Conservation (phyloP, 53 echinoderm and acorn worm genomes). For the Patiria pectinifera region DNA sequence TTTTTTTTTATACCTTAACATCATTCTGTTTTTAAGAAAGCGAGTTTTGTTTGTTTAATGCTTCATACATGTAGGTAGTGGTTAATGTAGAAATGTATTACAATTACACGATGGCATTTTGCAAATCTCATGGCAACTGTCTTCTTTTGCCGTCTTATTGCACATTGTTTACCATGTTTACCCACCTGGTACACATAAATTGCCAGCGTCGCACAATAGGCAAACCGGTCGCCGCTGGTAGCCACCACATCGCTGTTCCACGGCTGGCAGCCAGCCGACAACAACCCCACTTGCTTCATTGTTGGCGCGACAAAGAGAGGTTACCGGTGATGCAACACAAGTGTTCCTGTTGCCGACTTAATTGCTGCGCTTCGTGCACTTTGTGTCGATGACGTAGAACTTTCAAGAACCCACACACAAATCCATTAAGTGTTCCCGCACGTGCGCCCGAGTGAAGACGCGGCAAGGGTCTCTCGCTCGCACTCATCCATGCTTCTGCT, state of each 20-base stretch:
- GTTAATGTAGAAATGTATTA: too few species aligned
- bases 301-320: not conserved
- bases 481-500: not conserved
- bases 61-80: too few species aligned
- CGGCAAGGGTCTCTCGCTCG: not conserved
- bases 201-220: slow-evolving; percentile 90
- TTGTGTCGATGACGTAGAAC: not conserved
- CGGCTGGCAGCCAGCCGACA: slow-evolving; percentile 91
- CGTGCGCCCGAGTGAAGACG: not conserved
- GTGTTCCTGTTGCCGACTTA: not conserved
- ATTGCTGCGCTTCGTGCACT: not conserved
- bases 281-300: slow-evolving; percentile 89
- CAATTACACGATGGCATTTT: too few species aligned
- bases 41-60: too few species aligned
- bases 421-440: not conserved
- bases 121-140: too few species aligned
- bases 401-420: not conserved
- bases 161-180: not conserved
- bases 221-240: slow-evolving; percentile 89
- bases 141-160: too few species aligned
- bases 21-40: too few species aligned
- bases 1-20: too few species aligned
- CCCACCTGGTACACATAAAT: slow-evolving; percentile 97
- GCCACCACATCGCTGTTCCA: slow-evolving; percentile 98
- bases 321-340: not conserved